Evolutionary conservation across 1,140 invertebrate genomes (phyloP), one percentile per base, ranked within the genome.

Genomic region (Physella acuta): DNA sequence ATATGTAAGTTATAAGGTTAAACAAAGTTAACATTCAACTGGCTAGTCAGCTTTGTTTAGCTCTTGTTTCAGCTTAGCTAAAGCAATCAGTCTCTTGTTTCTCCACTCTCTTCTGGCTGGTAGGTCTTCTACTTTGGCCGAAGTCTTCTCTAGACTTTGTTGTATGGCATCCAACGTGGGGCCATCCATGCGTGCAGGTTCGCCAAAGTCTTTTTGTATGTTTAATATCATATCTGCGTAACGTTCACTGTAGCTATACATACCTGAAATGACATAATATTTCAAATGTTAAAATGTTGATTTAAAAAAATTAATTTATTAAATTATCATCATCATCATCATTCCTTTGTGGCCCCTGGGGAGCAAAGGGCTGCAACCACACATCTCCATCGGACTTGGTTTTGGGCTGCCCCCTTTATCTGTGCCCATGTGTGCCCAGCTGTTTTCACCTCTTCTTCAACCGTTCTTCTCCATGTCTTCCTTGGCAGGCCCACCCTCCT

Each of bases 21-120:
- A n/a, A n/a, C n/a, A n/a, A n/a, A n/a, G n/a, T n/a, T n/a, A n/a
- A n/a, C n/a, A n/a, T n/a, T n/a, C n/a, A n/a, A n/a, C n/a, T n/a
- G n/a, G n/a, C n/a, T 28, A 1, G 28, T 68, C 55, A 11, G 31
- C 52, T 44, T 11, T 90, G 79, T 89, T 65, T 66, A 78, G 44
- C 77, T 94, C 88, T 75, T 89, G 91, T 81, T 96, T 97, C 31
- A 97, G 84, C 73, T 92, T 86, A 8, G 93, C 90, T 14, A 97
- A 85, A 66, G 92, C 90, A 0, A 92, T 92, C 14, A 98, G 87
- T 70, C 92, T 91, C 31, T 89, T 87, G 80, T 97, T 94, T 44
- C 95, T 87, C 93, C 94, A 97, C 1, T 87, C 88, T 59, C 94
- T 87, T 70, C 74, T 34, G 2, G 39, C 20, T 16, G 65, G 51